These are phyloP conservation scores for Peucedramus taeniatus DNA, from an alignment of 2,113 vertebrate species.

Conservation along the genomic window DNA sequence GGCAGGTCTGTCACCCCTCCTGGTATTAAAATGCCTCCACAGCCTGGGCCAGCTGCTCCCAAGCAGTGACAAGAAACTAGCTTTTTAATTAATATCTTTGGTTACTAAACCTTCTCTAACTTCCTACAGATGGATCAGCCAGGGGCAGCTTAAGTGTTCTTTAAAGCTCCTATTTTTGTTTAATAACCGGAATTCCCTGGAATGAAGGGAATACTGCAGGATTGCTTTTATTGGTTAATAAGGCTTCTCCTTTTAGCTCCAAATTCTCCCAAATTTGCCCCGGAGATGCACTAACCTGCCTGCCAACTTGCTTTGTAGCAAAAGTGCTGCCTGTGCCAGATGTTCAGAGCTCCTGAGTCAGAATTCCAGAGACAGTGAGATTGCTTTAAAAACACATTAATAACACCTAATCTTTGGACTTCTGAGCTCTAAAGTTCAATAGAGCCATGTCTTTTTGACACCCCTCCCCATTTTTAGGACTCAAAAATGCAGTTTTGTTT, in stretches of 20 bases:
- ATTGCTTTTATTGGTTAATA: not conserved
- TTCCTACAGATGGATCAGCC: not conserved
- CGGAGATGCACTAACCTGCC: not conserved
- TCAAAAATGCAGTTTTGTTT: not conserved
- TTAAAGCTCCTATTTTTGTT: not conserved
- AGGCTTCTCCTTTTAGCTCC: not conserved
- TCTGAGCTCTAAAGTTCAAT: not conserved
- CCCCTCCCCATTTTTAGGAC: not conserved
- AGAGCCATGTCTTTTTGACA: not conserved
- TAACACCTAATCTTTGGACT: not conserved
- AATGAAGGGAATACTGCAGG: not conserved
- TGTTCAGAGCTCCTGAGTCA: not conserved
- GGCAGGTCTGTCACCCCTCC: not conserved
- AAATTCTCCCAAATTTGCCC: not conserved
- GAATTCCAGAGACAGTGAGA: not conserved
- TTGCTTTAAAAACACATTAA: not conserved
- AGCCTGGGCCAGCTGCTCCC: not conserved
- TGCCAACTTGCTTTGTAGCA: not conserved
- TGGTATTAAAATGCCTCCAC: fast-evolving
- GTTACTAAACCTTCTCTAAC: not conserved
- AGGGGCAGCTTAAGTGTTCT: not conserved
- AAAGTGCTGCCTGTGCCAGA: not conserved
- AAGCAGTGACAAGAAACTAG: not conserved
- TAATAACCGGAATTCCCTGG: not conserved
- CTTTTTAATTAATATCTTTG: not conserved